A percentile compares a stretch with the other conserved stretches of the same genome.
phyloP scores from a whole-genome alignment of 2,888 invertebrate genomes.

The Trypoxylon attenuatum region DNA sequence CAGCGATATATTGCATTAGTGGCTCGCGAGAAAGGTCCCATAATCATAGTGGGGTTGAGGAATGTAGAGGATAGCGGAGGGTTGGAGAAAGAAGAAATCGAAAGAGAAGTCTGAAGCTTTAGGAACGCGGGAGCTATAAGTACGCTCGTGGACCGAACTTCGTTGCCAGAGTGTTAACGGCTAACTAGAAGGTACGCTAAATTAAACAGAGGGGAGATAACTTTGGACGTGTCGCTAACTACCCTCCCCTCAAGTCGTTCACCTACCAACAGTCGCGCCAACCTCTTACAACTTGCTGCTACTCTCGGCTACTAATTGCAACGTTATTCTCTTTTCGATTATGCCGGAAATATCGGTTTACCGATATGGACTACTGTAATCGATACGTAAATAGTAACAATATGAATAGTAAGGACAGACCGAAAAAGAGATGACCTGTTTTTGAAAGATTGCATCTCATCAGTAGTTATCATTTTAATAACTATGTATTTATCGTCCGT shows the following conservation, averaged over 20 bases:
- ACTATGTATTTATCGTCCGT: too few relatives aligned
- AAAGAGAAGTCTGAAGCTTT: conserved; percentile 17
- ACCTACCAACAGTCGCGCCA: too few relatives aligned
- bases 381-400: too few relatives aligned
- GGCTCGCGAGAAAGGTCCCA: too few relatives aligned
- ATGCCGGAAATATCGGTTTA: conserved; percentile 18
- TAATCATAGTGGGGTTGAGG: background rate
- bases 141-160: conserved; percentile 56
- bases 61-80: conserved; percentile 5
- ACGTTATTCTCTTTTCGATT: conserved; percentile 28
- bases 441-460: too few relatives aligned
- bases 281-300: conserved; percentile 34
- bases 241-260: conserved; percentile 40
- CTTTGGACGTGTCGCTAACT: conserved; percentile 66
- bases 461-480: too few relatives aligned
- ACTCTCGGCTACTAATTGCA: conserved; percentile 38
- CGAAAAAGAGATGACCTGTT: too few relatives aligned
- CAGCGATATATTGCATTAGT: conserved; percentile 49
- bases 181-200: conserved; percentile 68
- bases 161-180: conserved; percentile 60
- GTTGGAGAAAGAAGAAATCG: background rate
- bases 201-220: conserved; percentile 69
- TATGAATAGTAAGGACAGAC: too few relatives aligned
- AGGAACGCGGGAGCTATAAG: conserved; percentile 44
- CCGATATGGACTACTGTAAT: conserved; percentile 12